Evolutionary conservation across 1,140 invertebrate species (phyloP).

Genomic region (Augochlora pura): DNA sequence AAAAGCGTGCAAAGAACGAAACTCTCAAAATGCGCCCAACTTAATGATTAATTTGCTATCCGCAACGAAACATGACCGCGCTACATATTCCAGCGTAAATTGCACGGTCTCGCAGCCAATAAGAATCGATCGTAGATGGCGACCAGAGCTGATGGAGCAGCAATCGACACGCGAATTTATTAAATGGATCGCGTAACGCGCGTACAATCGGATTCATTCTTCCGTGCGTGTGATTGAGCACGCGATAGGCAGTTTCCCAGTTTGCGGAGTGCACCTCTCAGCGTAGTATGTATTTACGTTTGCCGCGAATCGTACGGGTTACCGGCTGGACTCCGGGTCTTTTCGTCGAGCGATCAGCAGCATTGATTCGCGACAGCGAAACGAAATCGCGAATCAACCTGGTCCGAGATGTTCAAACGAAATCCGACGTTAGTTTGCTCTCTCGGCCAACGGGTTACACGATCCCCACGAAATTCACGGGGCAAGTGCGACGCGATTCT

Average conservation of each 20-base stretch:
- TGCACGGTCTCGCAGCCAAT: not conserved
- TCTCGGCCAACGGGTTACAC: slow-evolving; percentile 14
- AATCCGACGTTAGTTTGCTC: not conserved
- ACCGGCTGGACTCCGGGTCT: not conserved
- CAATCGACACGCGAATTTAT: slow-evolving; percentile 1
- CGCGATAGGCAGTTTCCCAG: not conserved
- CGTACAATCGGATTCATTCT: not conserved
- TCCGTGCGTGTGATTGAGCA: not conserved
- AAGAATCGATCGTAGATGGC: not conserved
- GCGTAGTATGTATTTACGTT: too few relatives aligned
- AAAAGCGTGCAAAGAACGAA: not conserved
- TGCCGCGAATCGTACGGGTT: too few relatives aligned
- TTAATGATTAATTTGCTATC: not conserved
- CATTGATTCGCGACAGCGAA: slow-evolving; percentile 31
- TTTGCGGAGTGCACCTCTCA: not conserved
- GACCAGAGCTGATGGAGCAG: not conserved
- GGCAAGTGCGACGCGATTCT: slow-evolving; percentile 28
- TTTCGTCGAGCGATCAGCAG: slow-evolving; percentile 30
- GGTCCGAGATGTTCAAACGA: slow-evolving; percentile 31
- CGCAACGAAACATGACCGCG: not conserved
- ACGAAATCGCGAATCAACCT: not conserved
- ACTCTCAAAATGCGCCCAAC: not conserved
- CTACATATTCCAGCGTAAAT: not conserved
- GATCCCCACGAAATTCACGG: not conserved
- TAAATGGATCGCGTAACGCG: not conserved